Evolutionary conservation across 1,140 invertebrate species (phyloP), one percentile per base, ranked within the genome.

Genomic region (Pseudomyrmex pallidus): DNA sequence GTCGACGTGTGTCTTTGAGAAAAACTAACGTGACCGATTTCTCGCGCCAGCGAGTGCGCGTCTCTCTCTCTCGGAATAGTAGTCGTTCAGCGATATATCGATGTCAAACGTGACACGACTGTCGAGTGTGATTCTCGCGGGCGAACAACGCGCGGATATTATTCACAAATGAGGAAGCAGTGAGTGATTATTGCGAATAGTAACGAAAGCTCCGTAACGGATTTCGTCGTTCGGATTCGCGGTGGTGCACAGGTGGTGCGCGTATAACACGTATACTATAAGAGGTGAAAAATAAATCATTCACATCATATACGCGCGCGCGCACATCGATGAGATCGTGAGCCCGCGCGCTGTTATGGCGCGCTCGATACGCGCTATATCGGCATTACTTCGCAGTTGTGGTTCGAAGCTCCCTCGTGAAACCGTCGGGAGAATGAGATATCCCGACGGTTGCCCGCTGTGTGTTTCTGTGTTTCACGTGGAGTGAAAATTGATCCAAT

Each of bases 251-350:
- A 80, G 66, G 22, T 80, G 64, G 44, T 8, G 22, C 13, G 25
- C 3, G 1, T 48, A 15, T 12, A 76, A 2, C 2, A 7, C 12
- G 20, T 20, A 35, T 35, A 3, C n/a, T n/a, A 20, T 8, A 54
- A 35, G 56, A 70, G 66, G 35, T 68, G 54, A 4, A 8, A 48
- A 70, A 70, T 59, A 72, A 72, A 72, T 78, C 20, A 59, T 72
- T 63, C 22, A 62, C 22, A 15, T 15, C 22, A 15, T 15, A 9
- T 35, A 35, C 20, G 2, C 12, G 7, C 12, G 3, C 46, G 76
- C 9, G 8, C 35, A 35, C 35, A 78, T 70, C 17, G 63, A 15
- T 20, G 2, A 57, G 70, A 25, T 20, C 44, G 22, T 25, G 10
- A 61, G 5, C n/a, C n/a, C 5, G 35, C 35, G 35, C 35, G 13